phyloP scores from a whole-genome alignment of 2,888 invertebrate genomes.

The Empis stercorea region DNA sequence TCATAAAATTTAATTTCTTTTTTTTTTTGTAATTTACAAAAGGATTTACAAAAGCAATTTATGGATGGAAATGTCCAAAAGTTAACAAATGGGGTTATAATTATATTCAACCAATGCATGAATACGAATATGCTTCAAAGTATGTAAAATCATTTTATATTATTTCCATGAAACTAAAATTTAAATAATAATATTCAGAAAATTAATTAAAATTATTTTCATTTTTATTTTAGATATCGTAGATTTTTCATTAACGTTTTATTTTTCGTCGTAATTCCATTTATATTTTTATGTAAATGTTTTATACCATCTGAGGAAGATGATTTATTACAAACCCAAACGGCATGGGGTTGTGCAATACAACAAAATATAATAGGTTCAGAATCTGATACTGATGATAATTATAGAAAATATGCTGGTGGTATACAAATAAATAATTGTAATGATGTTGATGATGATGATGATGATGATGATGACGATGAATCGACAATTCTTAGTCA shows the following conservation, averaged over 20 bases:
- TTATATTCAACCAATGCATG: constrained; percentile 19
- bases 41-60: constrained; percentile 23
- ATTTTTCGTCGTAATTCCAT: constrained; percentile 21
- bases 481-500: constrained; percentile 17
- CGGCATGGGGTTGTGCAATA: not conserved
- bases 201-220: no score
- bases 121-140: constrained; percentile 18
- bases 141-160: constrained; percentile 5
- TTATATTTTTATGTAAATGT: constrained; percentile 22
- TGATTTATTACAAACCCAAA: not conserved
- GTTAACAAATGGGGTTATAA: constrained; percentile 20
- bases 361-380: not conserved
- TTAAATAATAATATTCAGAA: no score
- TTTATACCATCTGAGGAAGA: constrained; percentile 22
- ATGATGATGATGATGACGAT: constrained; percentile 13
- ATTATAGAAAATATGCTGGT: not conserved
- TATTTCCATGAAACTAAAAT: not conserved
- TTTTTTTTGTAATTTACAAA: not conserved
- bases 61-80: constrained; percentile 16
- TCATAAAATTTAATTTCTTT: constrained; percentile 1
- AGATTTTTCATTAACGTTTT: constrained; percentile 21
- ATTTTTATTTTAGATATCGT: not conserved
- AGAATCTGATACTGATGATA: not conserved
- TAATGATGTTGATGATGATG: constrained; percentile 13
- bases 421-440: no score